phyloP scores from a whole-genome alignment of 1,140 invertebrate species.

The Asobara japonica region DNA sequence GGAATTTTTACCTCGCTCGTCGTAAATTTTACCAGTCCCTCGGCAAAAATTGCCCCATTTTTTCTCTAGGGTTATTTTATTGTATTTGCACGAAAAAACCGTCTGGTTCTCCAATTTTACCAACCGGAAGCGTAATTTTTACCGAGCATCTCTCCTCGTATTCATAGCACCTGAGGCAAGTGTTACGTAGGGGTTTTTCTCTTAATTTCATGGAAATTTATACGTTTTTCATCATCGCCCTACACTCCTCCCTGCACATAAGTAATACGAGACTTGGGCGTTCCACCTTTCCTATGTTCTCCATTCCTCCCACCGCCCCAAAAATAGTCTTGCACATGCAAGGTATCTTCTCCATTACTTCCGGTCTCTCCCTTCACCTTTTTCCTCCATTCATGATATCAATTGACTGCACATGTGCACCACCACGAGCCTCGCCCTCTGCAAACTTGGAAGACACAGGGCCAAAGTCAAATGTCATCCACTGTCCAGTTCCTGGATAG shows the following conservation, averaged over 20 bases:
- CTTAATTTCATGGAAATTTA: slow-evolving; percentile 5
- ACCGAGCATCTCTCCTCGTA: neutral
- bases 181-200: neutral
- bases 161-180: neutral
- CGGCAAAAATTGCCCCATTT: too few species aligned
- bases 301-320: neutral
- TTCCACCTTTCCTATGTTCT: slow-evolving; percentile 15
- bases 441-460: neutral
- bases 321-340: slow-evolving; percentile 13
- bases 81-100: too few species aligned
- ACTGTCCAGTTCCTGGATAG: neutral
- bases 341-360: slow-evolving; percentile 24
- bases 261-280: neutral
- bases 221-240: neutral
- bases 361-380: neutral
- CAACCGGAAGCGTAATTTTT: too few species aligned
- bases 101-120: too few species aligned
- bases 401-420: neutral
- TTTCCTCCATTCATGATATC: neutral
- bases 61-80: too few species aligned
- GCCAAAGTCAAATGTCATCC: neutral
- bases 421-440: neutral
- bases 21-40: too few species aligned
- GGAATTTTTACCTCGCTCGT: too few species aligned
- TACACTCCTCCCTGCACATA: neutral